These are phyloP conservation scores for human (Homo sapiens) DNA, from an alignment of 2,113 vertebrate species.

Conservation along the genomic window GRCh38 chr9:13258001-13258500, in stretches of 20 bases:
- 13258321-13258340: slow-evolving; percentile 60
- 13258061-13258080: neutral
- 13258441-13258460: slow-evolving; percentile 29
- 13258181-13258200: neutral
- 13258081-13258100: neutral
- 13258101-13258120: neutral
- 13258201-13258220: neutral
- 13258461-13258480: neutral
- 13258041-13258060: neutral
- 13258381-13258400: neutral
- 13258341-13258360: slow-evolving; percentile 50
- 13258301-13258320: slow-evolving; percentile 50
- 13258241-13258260: slow-evolving; percentile 18
- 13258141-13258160: neutral
- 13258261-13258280: slow-evolving; percentile 43
- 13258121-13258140: neutral
- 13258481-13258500: slow-evolving; percentile 30
- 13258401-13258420: slow-evolving; percentile 1
- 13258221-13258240: slow-evolving; percentile 36
- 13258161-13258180: slow-evolving; percentile 39
- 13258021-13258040: slow-evolving; percentile 4
- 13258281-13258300: slow-evolving; percentile 57
- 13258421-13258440: slow-evolving; percentile 1
- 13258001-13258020: neutral
- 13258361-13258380: slow-evolving; percentile 10